phyloP scores from a whole-genome alignment of 2,113 vertebrate species.

The Cyprinodon tularosa region DNA sequence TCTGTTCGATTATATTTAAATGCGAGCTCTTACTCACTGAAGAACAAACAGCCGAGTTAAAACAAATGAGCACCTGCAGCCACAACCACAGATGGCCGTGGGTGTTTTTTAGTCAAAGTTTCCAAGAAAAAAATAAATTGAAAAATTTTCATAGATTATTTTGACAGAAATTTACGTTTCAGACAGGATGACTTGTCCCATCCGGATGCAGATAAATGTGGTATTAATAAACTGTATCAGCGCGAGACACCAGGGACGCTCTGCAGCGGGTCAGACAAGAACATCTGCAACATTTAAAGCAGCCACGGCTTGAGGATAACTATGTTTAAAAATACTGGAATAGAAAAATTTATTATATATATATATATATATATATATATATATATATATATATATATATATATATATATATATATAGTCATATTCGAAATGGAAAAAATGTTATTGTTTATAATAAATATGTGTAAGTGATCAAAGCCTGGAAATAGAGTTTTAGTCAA shows the following conservation, averaged over 20 bases:
- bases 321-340: background rate
- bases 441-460: background rate
- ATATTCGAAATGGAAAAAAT: too few relatives aligned
- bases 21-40: constrained; percentile 42
- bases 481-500: background rate
- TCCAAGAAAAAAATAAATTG: constrained; percentile 55
- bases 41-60: constrained; percentile 65
- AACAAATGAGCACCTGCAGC: constrained; percentile 83
- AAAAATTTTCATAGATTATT: constrained; percentile 74
- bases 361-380: too few relatives aligned
- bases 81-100: constrained; percentile 72
- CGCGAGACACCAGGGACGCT: background rate
- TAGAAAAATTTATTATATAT: background rate
- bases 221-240: constrained; percentile 43
- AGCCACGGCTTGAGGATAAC: background rate
- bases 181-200: constrained; percentile 56
- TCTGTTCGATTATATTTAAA: constrained; percentile 68
- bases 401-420: too few relatives aligned
- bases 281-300: background rate
- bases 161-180: constrained; percentile 69
- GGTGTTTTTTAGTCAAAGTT: constrained; percentile 66
- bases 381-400: too few relatives aligned
- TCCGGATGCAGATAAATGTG: constrained; percentile 50
- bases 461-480: background rate
- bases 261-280: background rate